phyloP scores from a whole-genome alignment of 2,113 vertebrate species.

The Connochaetes taurinus region DNA sequence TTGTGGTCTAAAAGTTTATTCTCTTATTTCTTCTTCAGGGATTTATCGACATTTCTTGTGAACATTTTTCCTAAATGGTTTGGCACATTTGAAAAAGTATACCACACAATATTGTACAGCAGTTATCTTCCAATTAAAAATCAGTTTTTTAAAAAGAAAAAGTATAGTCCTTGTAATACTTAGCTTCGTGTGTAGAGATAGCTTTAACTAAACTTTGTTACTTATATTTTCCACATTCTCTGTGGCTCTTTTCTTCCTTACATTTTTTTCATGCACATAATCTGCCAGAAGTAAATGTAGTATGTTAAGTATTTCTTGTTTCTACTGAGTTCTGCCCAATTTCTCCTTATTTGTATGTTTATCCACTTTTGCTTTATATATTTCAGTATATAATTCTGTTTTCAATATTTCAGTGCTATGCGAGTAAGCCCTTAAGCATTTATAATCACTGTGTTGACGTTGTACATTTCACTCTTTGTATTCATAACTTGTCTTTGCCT shows the following conservation, averaged over 20 bases:
- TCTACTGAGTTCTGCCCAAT: not conserved
- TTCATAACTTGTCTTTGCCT: not conserved
- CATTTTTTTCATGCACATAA: rapidly evolving
- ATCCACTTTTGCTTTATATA: not conserved
- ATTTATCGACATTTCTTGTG: not conserved
- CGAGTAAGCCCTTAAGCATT: not conserved
- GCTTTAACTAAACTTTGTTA: not conserved
- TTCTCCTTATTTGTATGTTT: not conserved
- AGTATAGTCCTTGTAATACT: not conserved
- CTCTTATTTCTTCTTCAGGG: not conserved
- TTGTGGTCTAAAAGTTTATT: not conserved
- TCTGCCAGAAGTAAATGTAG: not conserved
- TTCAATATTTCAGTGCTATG: not conserved
- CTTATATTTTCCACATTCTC: not conserved
- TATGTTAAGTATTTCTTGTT: not conserved
- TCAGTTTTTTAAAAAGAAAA: not conserved
- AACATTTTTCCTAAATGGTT: not conserved
- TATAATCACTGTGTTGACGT: not conserved
- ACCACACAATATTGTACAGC: not conserved
- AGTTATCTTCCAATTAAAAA: not conserved
- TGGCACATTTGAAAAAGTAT: not conserved
- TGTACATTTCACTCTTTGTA: too few relatives aligned
- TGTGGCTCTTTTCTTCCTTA: rapidly evolving
- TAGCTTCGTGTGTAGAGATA: not conserved
- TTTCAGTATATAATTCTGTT: not conserved